Percentiles rank a stretch among this genome's conserved stretches.
Evolutionary conservation across 2,888 invertebrate genomes (phyloP).

Genomic region (Drosophila multiciliata): DNA sequence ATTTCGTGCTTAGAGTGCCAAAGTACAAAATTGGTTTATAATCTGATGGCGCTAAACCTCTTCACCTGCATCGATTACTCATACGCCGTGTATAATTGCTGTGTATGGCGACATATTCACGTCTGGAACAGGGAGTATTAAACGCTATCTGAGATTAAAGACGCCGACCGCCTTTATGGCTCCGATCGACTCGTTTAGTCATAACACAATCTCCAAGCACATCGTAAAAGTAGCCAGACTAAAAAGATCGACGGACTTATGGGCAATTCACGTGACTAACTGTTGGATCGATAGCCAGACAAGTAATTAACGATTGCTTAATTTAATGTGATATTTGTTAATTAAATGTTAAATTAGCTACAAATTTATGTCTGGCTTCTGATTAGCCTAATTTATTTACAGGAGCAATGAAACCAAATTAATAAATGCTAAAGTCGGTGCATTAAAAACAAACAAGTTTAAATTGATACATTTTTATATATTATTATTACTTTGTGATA

Average conservation of each 20-base stretch:
- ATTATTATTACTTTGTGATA: not conserved
- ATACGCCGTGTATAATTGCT: conserved; percentile 44
- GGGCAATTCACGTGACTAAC: conserved; percentile 69
- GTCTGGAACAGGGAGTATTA: conserved; percentile 4
- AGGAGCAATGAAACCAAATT: not conserved
- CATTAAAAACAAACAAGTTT: not conserved
- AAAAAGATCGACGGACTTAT: conserved; percentile 45
- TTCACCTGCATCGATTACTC: conserved; percentile 40
- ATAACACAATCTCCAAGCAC: conserved; percentile 10
- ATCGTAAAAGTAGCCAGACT: conserved; percentile 45
- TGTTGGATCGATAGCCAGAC: conserved; percentile 35
- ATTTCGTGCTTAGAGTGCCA: not conserved
- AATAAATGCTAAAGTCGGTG: not conserved
- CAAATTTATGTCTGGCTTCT: not conserved
- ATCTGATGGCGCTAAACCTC: not conserved
- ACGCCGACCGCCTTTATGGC: conserved; percentile 36
- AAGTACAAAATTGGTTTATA: not conserved
- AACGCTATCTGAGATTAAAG: conserved; percentile 46
- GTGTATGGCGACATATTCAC: conserved; percentile 27
- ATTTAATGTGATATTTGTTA: conserved; percentile 17
- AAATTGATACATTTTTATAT: not conserved
- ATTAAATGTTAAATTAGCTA: not conserved
- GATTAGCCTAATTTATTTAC: not conserved
- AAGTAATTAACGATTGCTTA: conserved; percentile 29
- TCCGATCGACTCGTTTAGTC: not conserved